Percentiles rank a stretch among this genome's conserved stretches.
phyloP scores from a whole-genome alignment of 2,888 invertebrate genomes.

The Drosophila kambysellisi region DNA sequence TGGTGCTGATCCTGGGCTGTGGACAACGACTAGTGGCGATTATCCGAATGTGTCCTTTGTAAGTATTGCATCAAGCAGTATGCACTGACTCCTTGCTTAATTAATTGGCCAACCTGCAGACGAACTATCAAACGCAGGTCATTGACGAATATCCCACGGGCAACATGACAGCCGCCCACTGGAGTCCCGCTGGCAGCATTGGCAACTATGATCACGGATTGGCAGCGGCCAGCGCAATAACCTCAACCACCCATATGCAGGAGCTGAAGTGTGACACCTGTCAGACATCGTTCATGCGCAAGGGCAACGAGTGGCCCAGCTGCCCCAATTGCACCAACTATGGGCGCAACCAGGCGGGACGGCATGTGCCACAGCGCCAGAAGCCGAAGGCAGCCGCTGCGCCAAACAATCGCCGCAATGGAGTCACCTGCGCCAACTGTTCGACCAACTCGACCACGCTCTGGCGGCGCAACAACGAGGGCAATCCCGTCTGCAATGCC shows the following conservation, averaged over 20 bases:
- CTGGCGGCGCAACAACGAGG: slow-evolving; percentile 94
- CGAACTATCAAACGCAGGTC: slow-evolving; percentile 82
- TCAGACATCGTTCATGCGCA: slow-evolving; percentile 70
- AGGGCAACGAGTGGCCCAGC: slow-evolving; percentile 71
- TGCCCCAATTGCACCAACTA: slow-evolving; percentile 70
- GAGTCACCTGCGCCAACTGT: slow-evolving; percentile 88
- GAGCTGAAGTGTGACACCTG: slow-evolving; percentile 82
- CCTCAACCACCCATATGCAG: slow-evolving; percentile 49
- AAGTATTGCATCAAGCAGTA: slow-evolving; percentile 56
- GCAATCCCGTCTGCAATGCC: slow-evolving; percentile 94
- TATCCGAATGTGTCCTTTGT: slow-evolving; percentile 79
- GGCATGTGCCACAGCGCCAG: slow-evolving; percentile 77
- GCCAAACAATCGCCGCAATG: slow-evolving; percentile 83
- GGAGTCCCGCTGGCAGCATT: slow-evolving; percentile 60
- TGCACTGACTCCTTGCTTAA: slow-evolving; percentile 7
- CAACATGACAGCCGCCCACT: slow-evolving; percentile 74
- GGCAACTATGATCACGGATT: slow-evolving; percentile 70
- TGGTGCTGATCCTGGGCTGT: slow-evolving; percentile 73
- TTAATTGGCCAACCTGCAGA: slow-evolving; percentile 50
- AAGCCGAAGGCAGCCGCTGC: slow-evolving; percentile 81
- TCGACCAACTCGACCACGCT: slow-evolving; percentile 90
- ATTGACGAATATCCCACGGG: slow-evolving; percentile 81
- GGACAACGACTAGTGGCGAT: slow-evolving; percentile 74
- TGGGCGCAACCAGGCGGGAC: slow-evolving; percentile 50
- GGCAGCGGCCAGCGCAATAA: slow-evolving; percentile 43